Percentiles rank a stretch among this genome's conserved stretches.
Conservation (phyloP, 2,113 vertebrate genomes). For the Crotalus viridis region DNA sequence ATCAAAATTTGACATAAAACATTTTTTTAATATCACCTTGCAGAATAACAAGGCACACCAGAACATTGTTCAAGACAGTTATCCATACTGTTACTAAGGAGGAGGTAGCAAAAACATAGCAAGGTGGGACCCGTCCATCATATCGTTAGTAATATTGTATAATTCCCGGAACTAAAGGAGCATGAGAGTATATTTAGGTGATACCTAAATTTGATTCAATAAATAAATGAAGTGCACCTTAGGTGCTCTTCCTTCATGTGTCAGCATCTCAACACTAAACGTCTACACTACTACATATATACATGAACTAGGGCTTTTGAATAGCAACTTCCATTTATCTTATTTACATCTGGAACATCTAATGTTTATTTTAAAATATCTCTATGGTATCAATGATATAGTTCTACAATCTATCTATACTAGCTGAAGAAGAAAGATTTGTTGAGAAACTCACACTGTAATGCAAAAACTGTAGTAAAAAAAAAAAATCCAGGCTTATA, state of each 20-base stretch:
- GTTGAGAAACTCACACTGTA: slow-evolving; percentile 6
- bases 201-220: background rate
- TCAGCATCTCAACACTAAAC: background rate
- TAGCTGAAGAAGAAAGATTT: background rate
- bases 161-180: background rate
- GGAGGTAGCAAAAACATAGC: background rate
- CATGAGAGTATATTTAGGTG: background rate
- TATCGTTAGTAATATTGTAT: background rate
- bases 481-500: background rate
- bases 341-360: background rate
- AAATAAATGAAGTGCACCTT: background rate
- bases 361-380: background rate
- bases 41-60: background rate
- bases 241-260: background rate
- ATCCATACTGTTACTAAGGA: background rate
- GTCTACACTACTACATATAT: background rate
- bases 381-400: background rate
- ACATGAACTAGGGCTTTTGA: background rate
- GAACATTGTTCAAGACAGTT: background rate
- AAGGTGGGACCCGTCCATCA: background rate
- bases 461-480: background rate
- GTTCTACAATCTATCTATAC: background rate
- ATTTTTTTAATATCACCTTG: background rate
- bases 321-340: background rate
- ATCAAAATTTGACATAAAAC: background rate